Evolutionary conservation across 64 coral and sea anemone genomes (phyloP), one percentile per base, ranked within the genome.

Genomic region (Montipora sp.): DNA sequence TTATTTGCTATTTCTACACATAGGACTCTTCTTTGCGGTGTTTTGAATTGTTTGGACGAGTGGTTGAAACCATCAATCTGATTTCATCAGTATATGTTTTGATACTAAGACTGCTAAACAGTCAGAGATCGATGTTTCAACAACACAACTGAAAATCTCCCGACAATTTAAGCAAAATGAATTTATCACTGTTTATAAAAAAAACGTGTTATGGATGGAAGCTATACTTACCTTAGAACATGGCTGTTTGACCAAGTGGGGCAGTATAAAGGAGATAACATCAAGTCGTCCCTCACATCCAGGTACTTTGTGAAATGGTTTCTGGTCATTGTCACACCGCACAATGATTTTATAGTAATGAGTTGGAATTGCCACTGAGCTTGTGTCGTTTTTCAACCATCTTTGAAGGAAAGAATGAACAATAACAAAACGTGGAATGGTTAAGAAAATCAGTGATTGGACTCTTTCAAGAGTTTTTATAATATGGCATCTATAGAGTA

Each of bases 261-360:
- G 93, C 67, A 94, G 49, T 44, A 94, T 55, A 43, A 94, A 87
- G 5, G 95, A 96, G 57, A 96, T 96, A 50, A 96, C 95, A 63
- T 93, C 95, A 67, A 96, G 91, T 0, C 95, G 87, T 59, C 95
- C 95, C 22, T 93, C n/a, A 59, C 95, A 96, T 84, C 83, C 91
- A 16, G 87, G 87, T 4, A 96, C 91, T 50, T 90, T 63, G 75
- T 93, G 78, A 75, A 87, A 93, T 15, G 91, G 68, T 12, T 57
- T 87, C 61, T 90, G 71, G 43, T 59, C 73, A 21, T 19, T 71
- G 44, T 93, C 69, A 79, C 95, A 96, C 12, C 95, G 95, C 13
- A 90, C 48, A 75, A 96, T 86, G 24, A 96, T 81, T 48, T 96
- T 93, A 78, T 96, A 96, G 8, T 76, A 96, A 77, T 96, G 95